These are phyloP conservation scores for Cheilosia impressa DNA, from an alignment of 2,888 invertebrate species.

Conservation along the genomic window DNA sequence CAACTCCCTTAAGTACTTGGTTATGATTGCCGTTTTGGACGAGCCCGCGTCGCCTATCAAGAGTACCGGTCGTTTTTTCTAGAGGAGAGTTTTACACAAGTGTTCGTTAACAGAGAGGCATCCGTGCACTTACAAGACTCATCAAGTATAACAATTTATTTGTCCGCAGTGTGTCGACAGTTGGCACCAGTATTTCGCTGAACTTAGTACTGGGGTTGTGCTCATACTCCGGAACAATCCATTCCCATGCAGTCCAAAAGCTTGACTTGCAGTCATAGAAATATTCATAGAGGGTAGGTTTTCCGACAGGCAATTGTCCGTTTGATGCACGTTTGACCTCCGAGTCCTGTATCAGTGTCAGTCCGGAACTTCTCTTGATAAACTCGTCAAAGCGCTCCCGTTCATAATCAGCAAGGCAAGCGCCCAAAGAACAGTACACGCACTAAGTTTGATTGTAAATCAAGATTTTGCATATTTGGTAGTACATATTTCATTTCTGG, in stretches of 20 bases:
- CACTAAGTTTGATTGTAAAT: conserved; percentile 84
- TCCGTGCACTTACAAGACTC: conserved; percentile 86
- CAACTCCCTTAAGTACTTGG: conserved; percentile 90
- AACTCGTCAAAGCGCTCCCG: conserved; percentile 91
- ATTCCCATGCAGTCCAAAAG: conserved; percentile 94
- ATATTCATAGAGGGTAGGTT: conserved; percentile 92
- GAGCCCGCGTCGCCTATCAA: conserved; percentile 96
- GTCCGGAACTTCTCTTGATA: conserved; percentile 87
- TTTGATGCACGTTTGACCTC: conserved; percentile 86
- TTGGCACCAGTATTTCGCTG: conserved; percentile 94
- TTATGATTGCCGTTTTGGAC: conserved; percentile 95
- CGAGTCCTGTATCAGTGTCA: conserved; percentile 88
- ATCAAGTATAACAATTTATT: conserved; percentile 91
- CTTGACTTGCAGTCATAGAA: conserved; percentile 88
- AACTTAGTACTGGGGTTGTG: conserved; percentile 89
- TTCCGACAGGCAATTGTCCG: conserved; percentile 90
- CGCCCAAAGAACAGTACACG: conserved; percentile 94
- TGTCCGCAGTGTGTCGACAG: conserved; percentile 92
- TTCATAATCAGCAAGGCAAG: conserved; percentile 88
- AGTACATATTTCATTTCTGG: too few species aligned
- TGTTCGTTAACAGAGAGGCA: background rate
- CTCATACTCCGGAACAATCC: conserved; percentile 90
- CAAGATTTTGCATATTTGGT: background rate
- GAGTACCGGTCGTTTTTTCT: conserved; percentile 91
- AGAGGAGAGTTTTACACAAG: conserved; percentile 35